phyloP scores from a whole-genome alignment of 2,888 invertebrate genomes.

The Pristionchus exspectatus region DNA sequence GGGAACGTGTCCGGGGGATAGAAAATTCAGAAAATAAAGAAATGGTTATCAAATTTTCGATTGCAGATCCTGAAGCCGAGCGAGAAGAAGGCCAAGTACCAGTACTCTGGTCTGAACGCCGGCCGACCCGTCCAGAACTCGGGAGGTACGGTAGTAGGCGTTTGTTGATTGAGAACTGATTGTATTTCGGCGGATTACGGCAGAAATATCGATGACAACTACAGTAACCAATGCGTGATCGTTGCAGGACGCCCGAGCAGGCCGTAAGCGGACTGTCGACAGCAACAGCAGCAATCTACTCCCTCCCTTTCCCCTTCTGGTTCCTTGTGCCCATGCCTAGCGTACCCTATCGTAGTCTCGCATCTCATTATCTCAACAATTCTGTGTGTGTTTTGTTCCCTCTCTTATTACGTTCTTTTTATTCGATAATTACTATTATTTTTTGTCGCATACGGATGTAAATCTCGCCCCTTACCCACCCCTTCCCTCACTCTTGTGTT shows the following conservation, averaged over 20 bases:
- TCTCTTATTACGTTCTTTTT: neutral
- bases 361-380: conserved; percentile 14
- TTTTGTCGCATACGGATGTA: conserved; percentile 15
- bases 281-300: neutral
- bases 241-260: conserved; percentile 21
- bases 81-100: conserved; percentile 83
- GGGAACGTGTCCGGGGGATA: neutral
- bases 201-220: too few species aligned
- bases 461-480: neutral
- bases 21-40: neutral
- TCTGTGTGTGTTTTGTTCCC: conserved; percentile 1
- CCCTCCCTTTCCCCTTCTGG: neutral
- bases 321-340: neutral
- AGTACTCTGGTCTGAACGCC: conserved; percentile 81
- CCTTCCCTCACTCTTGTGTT: neutral
- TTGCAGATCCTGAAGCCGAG: conserved; percentile 82
- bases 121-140: conserved; percentile 74
- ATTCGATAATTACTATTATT: conserved; percentile 33
- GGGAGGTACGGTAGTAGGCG: conserved; percentile 2
- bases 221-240: neutral
- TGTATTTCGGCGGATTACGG: neutral
- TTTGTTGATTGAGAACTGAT: conserved; percentile 1
- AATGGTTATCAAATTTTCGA: neutral
- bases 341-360: conserved; percentile 26
- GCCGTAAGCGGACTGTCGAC: neutral